Evolutionary conservation across 2,888 invertebrate genomes (phyloP).

Genomic region (Rhabditoides inermis): DNA sequence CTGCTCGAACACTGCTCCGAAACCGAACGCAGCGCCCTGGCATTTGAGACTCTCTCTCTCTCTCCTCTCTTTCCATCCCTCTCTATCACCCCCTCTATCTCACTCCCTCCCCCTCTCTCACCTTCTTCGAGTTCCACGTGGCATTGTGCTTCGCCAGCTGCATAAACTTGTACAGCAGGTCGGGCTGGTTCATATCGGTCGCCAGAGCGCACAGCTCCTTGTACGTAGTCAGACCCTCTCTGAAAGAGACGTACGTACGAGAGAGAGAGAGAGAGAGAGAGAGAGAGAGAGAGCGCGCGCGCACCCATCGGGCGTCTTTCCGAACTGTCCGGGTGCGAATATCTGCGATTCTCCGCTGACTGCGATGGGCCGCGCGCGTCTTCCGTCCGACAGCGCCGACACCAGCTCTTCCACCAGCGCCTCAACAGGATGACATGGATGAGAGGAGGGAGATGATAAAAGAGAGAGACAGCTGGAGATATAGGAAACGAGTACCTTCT

Average conservation of each 20-base stretch:
- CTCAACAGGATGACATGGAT: too few species aligned
- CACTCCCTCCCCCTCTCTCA: too few species aligned
- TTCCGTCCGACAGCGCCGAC: slow-evolving; percentile 67
- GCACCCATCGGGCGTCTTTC: slow-evolving; percentile 77
- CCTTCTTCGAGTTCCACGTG: slow-evolving; percentile 84
- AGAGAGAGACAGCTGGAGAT: too few species aligned
- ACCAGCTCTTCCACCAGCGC: too few species aligned
- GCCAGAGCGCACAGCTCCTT: slow-evolving; percentile 86
- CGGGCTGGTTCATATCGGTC: slow-evolving; percentile 86
- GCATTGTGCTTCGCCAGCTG: slow-evolving; percentile 87
- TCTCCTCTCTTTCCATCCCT: too few species aligned
- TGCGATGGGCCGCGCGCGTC: slow-evolving; percentile 52
- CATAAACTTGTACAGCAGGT: slow-evolving; percentile 89
- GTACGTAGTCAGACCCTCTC: slow-evolving; percentile 65
- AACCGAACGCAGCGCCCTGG: slow-evolving; percentile 81
- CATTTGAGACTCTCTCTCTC: too few species aligned
- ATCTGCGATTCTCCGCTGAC: slow-evolving; percentile 74
- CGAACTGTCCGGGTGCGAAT: slow-evolving; percentile 78
- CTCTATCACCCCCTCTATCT: too few species aligned
- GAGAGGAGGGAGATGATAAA: too few species aligned
- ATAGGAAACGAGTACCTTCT: too few species aligned
- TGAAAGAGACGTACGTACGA: too few species aligned
- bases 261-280: too few species aligned
- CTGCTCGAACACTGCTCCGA: slow-evolving; percentile 74
- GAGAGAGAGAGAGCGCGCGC: too few species aligned